phyloP scores from a whole-genome alignment of 35 echinoderm and acorn worm genomes.

The Eucidaris tribuloides region DNA sequence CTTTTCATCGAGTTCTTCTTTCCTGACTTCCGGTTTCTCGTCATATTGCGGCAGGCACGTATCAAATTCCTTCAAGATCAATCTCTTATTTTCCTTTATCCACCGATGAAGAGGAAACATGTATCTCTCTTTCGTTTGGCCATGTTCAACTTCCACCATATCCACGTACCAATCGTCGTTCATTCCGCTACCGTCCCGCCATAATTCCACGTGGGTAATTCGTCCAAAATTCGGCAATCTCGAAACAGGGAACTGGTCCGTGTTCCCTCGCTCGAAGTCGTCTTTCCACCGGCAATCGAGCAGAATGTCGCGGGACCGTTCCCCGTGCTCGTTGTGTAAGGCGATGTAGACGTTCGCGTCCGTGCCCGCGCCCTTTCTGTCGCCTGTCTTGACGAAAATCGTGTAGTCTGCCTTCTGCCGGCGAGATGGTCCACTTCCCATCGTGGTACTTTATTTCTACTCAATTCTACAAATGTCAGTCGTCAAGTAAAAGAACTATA shows the following conservation, averaged over 20 bases:
- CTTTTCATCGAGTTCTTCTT: conserved; percentile 51
- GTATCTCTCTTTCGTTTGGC: not conserved
- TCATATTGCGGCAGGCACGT: conserved; percentile 74
- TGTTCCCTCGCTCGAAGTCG: conserved; percentile 74
- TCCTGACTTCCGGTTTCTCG: conserved; percentile 29
- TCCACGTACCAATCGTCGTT: conserved; percentile 74
- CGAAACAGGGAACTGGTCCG: conserved; percentile 56
- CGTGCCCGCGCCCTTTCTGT: conserved; percentile 87
- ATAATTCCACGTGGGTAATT: conserved; percentile 56
- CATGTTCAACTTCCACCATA: conserved; percentile 23
- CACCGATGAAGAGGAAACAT: conserved; percentile 87
- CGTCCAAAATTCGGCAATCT: conserved; percentile 71
- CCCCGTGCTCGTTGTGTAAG: conserved; percentile 45
- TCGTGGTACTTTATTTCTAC: no score
- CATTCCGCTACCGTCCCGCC: conserved; percentile 36
- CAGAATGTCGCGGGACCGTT: conserved; percentile 52
- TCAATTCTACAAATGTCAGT: no score
- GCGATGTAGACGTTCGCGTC: conserved; percentile 76
- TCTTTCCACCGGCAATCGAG: conserved; percentile 61
- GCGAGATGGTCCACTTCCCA: not conserved
- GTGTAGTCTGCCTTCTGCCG: conserved; percentile 45
- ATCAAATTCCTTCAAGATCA: conserved; percentile 43
- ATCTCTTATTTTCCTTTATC: conserved; percentile 42
- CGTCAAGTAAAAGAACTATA: no score
- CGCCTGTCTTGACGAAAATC: conserved; percentile 78